Conservation (phyloP, 2,797 vertebrate species). For the Scleropages formosus region DNA sequence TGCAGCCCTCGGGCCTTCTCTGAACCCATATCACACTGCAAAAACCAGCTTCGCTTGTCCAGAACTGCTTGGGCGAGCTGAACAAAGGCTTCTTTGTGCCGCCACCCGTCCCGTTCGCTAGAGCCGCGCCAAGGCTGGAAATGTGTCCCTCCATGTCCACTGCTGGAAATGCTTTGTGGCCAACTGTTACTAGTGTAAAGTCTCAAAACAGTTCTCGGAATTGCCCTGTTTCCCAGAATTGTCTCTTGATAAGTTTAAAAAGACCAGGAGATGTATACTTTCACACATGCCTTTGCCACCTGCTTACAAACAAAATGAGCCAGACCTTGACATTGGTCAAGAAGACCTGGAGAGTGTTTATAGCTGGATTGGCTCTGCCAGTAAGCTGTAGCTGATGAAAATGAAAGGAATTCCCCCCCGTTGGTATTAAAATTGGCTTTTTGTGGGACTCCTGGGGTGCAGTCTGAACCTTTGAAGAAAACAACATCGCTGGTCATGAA, state of each 20-base stretch:
- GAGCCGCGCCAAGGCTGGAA: constrained; percentile 40
- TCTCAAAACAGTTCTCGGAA: constrained; percentile 21
- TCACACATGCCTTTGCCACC: too few species aligned
- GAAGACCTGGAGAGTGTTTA: too few species aligned
- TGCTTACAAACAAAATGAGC: too few species aligned
- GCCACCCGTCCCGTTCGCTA: constrained; percentile 21
- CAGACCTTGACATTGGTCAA: too few species aligned
- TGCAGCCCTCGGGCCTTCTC: constrained; percentile 6
- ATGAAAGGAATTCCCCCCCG: not conserved
- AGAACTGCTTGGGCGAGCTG: constrained; percentile 31
- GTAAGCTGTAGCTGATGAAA: not conserved
- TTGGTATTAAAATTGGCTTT: not conserved
- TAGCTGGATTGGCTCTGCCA: not conserved
- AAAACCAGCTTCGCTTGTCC: constrained; percentile 35
- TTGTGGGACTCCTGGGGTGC: not conserved
- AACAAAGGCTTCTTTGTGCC: constrained; percentile 57
- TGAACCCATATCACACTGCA: constrained; percentile 33
- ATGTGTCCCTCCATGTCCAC: constrained; percentile 38
- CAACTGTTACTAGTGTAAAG: constrained; percentile 33
- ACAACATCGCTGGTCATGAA: too few species aligned
- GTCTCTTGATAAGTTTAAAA: too few species aligned
- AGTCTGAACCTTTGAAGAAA: too few species aligned
- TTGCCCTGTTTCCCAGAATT: too few species aligned
- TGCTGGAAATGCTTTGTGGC: constrained; percentile 24
- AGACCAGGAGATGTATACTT: too few species aligned